A percentile compares a stretch with the other conserved stretches of the same genome.
Conservation (phyloP, 2,888 invertebrate species). For the Brachypalpus laphriformis region DNA sequence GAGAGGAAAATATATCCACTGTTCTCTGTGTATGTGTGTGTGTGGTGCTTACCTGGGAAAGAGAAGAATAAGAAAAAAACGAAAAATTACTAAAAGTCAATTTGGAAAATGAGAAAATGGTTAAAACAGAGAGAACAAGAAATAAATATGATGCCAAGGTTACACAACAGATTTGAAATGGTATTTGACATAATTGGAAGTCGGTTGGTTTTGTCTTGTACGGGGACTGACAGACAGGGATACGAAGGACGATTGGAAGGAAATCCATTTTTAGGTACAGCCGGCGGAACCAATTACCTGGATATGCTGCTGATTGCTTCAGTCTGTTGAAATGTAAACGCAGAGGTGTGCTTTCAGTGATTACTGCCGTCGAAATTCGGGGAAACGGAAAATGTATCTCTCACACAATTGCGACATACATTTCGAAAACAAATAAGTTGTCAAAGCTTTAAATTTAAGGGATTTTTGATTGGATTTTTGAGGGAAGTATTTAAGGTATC, state of each 20-base stretch:
- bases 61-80: conserved; percentile 15
- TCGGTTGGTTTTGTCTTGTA: neutral
- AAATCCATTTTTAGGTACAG: neutral
- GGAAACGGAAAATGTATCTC: too few species aligned
- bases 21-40: neutral
- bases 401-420: too few species aligned
- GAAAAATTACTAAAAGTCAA: conserved; percentile 34
- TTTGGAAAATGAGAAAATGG: conserved; percentile 46
- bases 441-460: too few species aligned
- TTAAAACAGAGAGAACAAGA: neutral
- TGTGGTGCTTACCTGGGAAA: conserved; percentile 59
- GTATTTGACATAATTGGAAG: conserved; percentile 51
- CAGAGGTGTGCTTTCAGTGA: neutral
- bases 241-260: neutral
- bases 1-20: conserved; percentile 10
- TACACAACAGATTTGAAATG: conserved; percentile 19
- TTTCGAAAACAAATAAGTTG: too few species aligned
- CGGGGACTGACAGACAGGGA: neutral
- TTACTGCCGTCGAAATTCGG: too few species aligned
- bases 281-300: conserved; percentile 35
- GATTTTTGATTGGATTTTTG: too few species aligned
- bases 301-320: neutral
- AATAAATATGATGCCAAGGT: conserved; percentile 50
- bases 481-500: too few species aligned
- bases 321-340: neutral